Percentiles rank a stretch among this genome's conserved stretches.
Conservation (phyloP, 2,113 vertebrate genomes). For the Hucho hucho region DNA sequence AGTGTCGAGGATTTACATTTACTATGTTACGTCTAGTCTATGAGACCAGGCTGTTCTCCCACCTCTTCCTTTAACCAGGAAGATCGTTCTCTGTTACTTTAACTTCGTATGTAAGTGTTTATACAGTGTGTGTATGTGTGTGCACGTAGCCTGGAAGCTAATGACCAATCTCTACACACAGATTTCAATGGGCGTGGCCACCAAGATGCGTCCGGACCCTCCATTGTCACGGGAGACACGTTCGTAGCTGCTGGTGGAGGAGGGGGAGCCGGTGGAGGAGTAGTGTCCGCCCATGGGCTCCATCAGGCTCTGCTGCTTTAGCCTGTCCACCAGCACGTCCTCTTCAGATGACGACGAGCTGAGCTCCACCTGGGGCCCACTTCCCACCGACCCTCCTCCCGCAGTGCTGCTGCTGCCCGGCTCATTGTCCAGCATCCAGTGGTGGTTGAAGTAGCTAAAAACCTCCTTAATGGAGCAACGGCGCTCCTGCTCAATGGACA, state of each 20-base stretch:
- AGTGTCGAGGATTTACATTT: too few species aligned
- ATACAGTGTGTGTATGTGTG: constrained; percentile 3
- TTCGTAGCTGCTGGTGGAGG: constrained; percentile 71
- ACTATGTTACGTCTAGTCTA: too few species aligned
- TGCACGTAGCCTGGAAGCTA: background rate
- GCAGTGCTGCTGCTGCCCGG: constrained; percentile 36
- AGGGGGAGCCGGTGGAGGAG: constrained; percentile 66
- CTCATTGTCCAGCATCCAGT: constrained; percentile 76
- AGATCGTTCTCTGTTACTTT: constrained; percentile 2
- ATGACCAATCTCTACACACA: constrained; percentile 64
- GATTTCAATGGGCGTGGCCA: constrained; percentile 78
- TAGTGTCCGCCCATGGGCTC: constrained; percentile 59
- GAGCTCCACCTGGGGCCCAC: constrained; percentile 55
- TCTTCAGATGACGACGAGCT: constrained; percentile 73
- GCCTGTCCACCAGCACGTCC: constrained; percentile 69
- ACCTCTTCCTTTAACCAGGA: background rate
- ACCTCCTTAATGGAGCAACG: constrained; percentile 78
- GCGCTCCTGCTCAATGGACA: constrained; percentile 71
- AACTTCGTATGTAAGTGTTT: background rate
- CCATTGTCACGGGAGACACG: constrained; percentile 63
- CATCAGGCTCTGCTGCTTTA: constrained; percentile 75
- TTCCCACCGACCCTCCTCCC: background rate
- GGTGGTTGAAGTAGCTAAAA: constrained; percentile 70
- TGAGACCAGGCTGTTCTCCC: background rate
- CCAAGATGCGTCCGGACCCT: constrained; percentile 65